Percentiles rank a stretch among this genome's conserved stretches.
These are phyloP conservation scores for Salmo trutta DNA, from an alignment of 2,797 vertebrate species.

Conservation along the genomic window DNA sequence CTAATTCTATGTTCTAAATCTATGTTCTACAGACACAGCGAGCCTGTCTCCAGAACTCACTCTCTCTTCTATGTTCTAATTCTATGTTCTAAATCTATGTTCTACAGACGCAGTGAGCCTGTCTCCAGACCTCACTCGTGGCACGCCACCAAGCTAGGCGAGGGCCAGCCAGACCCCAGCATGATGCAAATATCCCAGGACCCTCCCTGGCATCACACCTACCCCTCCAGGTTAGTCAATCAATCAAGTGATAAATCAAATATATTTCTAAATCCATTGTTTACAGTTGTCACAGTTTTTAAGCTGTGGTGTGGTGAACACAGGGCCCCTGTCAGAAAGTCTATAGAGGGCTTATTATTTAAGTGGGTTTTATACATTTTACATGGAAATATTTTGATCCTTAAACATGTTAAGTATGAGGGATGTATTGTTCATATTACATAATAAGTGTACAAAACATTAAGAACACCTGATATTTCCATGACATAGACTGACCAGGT, in stretches of 20 bases:
- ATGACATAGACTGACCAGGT: no score
- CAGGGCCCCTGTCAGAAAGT: not conserved
- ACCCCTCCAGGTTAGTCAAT: constrained; percentile 86
- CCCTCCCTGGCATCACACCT: constrained; percentile 86
- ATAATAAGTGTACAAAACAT: no score
- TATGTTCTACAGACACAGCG: no score
- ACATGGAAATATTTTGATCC: no score
- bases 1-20: no score
- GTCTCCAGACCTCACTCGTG: constrained; percentile 89
- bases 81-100: no score
- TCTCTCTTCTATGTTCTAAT: no score
- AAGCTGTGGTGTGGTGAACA: not conserved
- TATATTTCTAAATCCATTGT: not conserved
- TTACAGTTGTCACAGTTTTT: not conserved
- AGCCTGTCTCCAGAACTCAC: no score
- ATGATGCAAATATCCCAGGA: constrained; percentile 90
- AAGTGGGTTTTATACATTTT: no score
- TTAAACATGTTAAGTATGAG: no score
- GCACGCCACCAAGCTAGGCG: constrained; percentile 86
- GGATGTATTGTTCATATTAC: no score
- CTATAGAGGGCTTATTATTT: not conserved
- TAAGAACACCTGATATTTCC: no score
- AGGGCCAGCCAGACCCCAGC: constrained; percentile 79
- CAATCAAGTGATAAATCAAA: not conserved
- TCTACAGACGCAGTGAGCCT: constrained; percentile 69